These are phyloP conservation scores for Sigmodon hispidus DNA, from an alignment of 2,113 vertebrate genomes.

Conservation along the genomic window DNA sequence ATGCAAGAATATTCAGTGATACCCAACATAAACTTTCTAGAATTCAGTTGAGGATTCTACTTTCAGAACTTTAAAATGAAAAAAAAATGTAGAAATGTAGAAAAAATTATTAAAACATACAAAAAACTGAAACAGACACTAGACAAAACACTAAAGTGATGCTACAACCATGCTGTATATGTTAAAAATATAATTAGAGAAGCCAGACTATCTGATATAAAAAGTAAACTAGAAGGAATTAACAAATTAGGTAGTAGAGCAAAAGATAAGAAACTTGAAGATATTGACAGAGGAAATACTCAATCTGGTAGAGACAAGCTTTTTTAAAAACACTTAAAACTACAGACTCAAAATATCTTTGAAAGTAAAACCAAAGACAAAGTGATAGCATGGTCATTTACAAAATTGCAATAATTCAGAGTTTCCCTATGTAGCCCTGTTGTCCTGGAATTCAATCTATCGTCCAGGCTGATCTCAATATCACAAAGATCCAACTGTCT, in stretches of 20 bases:
- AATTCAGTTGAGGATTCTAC: constrained; percentile 27
- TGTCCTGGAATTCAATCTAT: not conserved
- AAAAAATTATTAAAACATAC: not conserved
- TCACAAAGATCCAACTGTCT: not conserved
- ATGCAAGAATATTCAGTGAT: not conserved
- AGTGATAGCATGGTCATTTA: not conserved
- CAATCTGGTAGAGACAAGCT: not conserved
- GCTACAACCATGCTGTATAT: not conserved
- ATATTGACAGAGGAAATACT: not conserved
- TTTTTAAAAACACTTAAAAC: not conserved
- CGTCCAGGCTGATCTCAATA: not conserved
- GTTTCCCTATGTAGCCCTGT: not conserved
- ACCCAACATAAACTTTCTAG: constrained; percentile 12
- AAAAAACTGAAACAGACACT: not conserved
- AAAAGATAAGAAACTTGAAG: constrained; percentile 5
- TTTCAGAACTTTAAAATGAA: not conserved
- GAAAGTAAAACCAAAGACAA: not conserved
- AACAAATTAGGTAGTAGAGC: not conserved
- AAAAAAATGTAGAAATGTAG: not conserved
- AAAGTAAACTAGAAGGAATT: not conserved
- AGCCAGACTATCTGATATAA: not conserved
- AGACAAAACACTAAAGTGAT: not conserved
- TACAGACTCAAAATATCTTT: not conserved
- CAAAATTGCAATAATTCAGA: not conserved
- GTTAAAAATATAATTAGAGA: not conserved